Conservation (phyloP, 2,888 invertebrate genomes). For the Diplolepis rosae region DNA sequence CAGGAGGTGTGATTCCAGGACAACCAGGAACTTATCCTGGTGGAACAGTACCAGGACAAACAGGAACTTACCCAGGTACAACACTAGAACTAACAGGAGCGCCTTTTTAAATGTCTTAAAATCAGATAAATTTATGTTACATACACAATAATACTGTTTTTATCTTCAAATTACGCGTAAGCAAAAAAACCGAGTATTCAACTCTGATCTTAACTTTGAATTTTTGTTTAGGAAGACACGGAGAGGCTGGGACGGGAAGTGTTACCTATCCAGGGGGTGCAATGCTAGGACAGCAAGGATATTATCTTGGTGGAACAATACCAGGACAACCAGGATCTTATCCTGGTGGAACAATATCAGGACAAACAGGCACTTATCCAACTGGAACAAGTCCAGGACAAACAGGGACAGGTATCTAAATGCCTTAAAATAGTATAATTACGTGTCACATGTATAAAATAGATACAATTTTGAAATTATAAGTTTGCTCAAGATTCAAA, state of each 20-base stretch:
- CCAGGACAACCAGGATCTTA: conserved; percentile 36
- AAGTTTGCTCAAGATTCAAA: conserved; percentile 27
- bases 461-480: conserved; percentile 3
- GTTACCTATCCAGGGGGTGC: conserved; percentile 32
- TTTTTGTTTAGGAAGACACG: too few species aligned
- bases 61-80: conserved; percentile 33
- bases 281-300: conserved; percentile 17
- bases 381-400: conserved; percentile 31
- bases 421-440: conserved; percentile 32
- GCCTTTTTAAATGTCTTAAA: conserved; percentile 39
- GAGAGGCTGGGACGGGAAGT: not conserved
- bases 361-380: conserved; percentile 14
- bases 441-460: too few species aligned
- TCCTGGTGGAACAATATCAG: conserved; percentile 34
- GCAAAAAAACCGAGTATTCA: too few species aligned
- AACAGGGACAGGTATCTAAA: conserved; percentile 45
- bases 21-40: conserved; percentile 46
- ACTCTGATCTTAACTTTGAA: too few species aligned
- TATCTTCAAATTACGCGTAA: conserved; percentile 24
- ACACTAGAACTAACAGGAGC: conserved; percentile 40
- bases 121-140: conserved; percentile 32
- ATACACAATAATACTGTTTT: too few species aligned
- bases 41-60: conserved; percentile 38
- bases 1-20: conserved; percentile 42
- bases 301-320: conserved; percentile 37